phyloP scores from a whole-genome alignment of 2,797 vertebrate genomes.

The Macroramphosus scolopax region DNA sequence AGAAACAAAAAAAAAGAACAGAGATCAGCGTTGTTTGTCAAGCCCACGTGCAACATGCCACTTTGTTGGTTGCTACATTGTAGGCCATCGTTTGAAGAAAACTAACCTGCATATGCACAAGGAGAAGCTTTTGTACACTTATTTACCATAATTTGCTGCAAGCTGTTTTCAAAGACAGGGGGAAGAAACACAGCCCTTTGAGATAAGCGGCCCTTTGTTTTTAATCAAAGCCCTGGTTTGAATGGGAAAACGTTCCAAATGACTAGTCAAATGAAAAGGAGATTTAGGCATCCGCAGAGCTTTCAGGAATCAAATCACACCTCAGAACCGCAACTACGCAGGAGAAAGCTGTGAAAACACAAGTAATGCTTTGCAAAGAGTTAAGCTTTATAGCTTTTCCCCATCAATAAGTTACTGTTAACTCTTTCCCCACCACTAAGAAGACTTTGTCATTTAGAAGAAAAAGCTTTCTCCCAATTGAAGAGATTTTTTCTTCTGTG shows the following conservation, averaged over 20 bases:
- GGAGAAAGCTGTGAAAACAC: slow-evolving; percentile 27
- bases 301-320: slow-evolving; percentile 67
- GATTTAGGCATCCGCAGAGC: slow-evolving; percentile 48
- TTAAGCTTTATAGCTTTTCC: not conserved
- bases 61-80: slow-evolving; percentile 56
- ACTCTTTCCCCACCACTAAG: too few relatives aligned
- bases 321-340: slow-evolving; percentile 32
- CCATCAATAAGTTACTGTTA: not conserved
- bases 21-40: slow-evolving; percentile 42
- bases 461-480: too few relatives aligned
- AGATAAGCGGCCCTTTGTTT: slow-evolving; percentile 74
- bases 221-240: slow-evolving; percentile 71
- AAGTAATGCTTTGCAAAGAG: slow-evolving; percentile 41
- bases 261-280: slow-evolving; percentile 64
- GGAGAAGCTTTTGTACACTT: slow-evolving; percentile 64
- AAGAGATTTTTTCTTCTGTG: too few relatives aligned
- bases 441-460: too few relatives aligned
- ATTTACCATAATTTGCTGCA: slow-evolving; percentile 70
- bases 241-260: slow-evolving; percentile 71
- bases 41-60: slow-evolving; percentile 41
- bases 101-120: slow-evolving; percentile 62
- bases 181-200: slow-evolving; percentile 71
- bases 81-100: slow-evolving; percentile 46
- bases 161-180: slow-evolving; percentile 66
- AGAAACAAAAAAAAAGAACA: slow-evolving; percentile 28